phyloP scores from a whole-genome alignment of 2,113 vertebrate genomes.

The Mus musculus region GRCm39 chr7:30487501-30488000 shows the following conservation, averaged over 20 bases:
- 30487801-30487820: not conserved
- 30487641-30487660: too few relatives aligned
- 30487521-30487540: not conserved
- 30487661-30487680: not conserved
- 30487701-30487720: not conserved
- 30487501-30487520: not conserved
- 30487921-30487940: not conserved
- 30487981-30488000: not conserved
- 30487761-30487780: not conserved
- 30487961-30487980: accelerated
- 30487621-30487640: not conserved
- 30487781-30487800: not conserved
- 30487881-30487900: not conserved
- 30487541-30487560: not conserved
- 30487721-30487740: not conserved
- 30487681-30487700: not conserved
- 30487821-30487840: not conserved
- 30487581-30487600: not conserved
- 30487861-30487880: not conserved
- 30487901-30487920: not conserved
- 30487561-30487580: not conserved
- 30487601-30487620: not conserved
- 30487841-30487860: not conserved
- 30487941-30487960: not conserved
- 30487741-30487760: not conserved